Conservation (phyloP, 2,113 vertebrate species). For the Tyto alba region DNA sequence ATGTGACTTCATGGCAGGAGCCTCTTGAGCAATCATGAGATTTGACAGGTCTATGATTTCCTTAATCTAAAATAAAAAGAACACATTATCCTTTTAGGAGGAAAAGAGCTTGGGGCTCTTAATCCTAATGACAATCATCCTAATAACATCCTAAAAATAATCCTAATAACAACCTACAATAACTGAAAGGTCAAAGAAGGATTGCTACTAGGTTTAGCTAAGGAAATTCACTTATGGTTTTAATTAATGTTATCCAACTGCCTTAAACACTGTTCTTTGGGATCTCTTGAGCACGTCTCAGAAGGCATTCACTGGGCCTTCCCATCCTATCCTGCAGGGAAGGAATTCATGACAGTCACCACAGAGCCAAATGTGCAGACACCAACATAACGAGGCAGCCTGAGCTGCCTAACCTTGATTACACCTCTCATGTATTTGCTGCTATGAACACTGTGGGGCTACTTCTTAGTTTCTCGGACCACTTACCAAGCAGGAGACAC, state of each 20-base stretch:
- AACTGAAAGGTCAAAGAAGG: neutral
- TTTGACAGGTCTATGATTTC: neutral
- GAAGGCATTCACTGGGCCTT: neutral
- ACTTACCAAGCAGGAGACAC: neutral
- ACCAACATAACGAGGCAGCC: neutral
- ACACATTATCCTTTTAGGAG: neutral
- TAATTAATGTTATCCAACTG: neutral
- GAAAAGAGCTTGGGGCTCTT: neutral
- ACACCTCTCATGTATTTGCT: neutral
- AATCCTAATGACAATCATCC: neutral
- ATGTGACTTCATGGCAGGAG: neutral
- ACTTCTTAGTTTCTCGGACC: neutral
- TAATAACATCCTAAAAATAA: slow-evolving; percentile 5
- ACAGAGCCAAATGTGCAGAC: neutral
- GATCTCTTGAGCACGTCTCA: neutral
- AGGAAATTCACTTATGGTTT: neutral
- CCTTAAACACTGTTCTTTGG: neutral
- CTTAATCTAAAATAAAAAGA: neutral
- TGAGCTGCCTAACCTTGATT: neutral
- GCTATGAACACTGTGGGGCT: neutral
- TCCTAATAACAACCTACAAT: neutral
- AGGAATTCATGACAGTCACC: neutral
- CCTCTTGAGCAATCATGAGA: neutral
- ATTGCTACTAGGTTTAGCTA: neutral
- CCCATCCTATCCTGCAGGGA: neutral